Evolutionary conservation across 2,113 vertebrate species (phyloP), one percentile per base, ranked within the genome.

Genomic region (Anhinga rufa): DNA sequence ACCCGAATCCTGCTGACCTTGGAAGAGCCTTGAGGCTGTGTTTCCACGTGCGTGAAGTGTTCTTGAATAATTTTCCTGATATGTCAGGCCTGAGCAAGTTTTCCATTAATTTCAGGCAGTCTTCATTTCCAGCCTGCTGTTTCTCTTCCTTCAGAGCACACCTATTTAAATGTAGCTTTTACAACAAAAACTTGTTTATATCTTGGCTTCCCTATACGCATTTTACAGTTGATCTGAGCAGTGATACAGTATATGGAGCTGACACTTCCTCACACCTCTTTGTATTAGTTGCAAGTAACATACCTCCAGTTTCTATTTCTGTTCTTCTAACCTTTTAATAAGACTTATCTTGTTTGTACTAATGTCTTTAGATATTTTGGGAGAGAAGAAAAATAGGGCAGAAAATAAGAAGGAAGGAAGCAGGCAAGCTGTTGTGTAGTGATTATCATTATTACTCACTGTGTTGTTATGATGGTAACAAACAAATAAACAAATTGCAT

Each of bases 21-120:
- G 79, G 66, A 72, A 40, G n/a, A 76, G 55, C 31, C 83, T 52
- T 74, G 34, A 40, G 68, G 34, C 32, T 68, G 26, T n/a, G 31
- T n/a, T 82, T 71, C 57, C 55, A 61, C 2, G 0, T 44, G 28
- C 1, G 1, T 32, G 49, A 87, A 78, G 6, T 42, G 36, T 78
- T 91, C 70, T 42, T 55, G 25, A 89, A 24, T 36, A 65, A 11
- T 80, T 65, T 69, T 52, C 20, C 46, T 77, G 36, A 4, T 54
- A 8, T 42, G 51, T 92, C 92, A 93, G 75, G 66, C 82, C 54
- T 58, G 71, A 93, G 87, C 62, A 96, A 86, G 62, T 42, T 92
- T 82, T 46, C 84, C 78, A 86, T 92, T 95, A 15, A 82, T 94
- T 91, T 65, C 81, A 66, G 87, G 49, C 82, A 90, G 54, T 68